Evolutionary conservation across 2,113 vertebrate genomes (phyloP).

Genomic region (Platichthys flesus): DNA sequence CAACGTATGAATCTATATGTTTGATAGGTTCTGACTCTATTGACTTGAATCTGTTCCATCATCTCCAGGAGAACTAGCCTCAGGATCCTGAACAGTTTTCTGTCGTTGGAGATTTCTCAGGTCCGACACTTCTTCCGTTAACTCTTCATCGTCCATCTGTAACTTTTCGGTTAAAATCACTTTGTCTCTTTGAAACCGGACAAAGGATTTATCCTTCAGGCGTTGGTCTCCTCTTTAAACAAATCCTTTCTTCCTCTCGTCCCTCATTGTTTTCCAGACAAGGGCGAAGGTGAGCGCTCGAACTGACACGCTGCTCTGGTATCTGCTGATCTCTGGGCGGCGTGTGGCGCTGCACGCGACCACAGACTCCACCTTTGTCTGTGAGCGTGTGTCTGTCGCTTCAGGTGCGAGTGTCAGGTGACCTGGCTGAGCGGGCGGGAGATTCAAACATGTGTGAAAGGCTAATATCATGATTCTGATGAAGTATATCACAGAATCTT

Average conservation of each 20-base stretch:
- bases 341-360: too few relatives aligned
- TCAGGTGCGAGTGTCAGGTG: too few relatives aligned
- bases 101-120: too few relatives aligned
- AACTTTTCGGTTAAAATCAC: background rate
- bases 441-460: too few relatives aligned
- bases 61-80: too few relatives aligned
- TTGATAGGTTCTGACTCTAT: too few relatives aligned
- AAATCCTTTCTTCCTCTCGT: background rate
- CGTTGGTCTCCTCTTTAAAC: background rate
- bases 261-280: background rate
- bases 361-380: background rate
- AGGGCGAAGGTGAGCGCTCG: too few relatives aligned
- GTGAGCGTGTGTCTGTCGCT: background rate
- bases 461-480: too few relatives aligned
- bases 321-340: background rate
- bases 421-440: too few relatives aligned
- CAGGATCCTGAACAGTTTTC: too few relatives aligned
- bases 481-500: background rate
- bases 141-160: background rate
- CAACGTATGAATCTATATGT: too few relatives aligned
- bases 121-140: background rate
- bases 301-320: background rate
- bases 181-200: background rate
- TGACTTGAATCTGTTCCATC: too few relatives aligned
- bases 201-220: background rate